Percentiles rank a stretch among this genome's conserved stretches.
phyloP scores from a whole-genome alignment of 2,797 vertebrate genomes.

The Phaenicophaeus curvirostris region DNA sequence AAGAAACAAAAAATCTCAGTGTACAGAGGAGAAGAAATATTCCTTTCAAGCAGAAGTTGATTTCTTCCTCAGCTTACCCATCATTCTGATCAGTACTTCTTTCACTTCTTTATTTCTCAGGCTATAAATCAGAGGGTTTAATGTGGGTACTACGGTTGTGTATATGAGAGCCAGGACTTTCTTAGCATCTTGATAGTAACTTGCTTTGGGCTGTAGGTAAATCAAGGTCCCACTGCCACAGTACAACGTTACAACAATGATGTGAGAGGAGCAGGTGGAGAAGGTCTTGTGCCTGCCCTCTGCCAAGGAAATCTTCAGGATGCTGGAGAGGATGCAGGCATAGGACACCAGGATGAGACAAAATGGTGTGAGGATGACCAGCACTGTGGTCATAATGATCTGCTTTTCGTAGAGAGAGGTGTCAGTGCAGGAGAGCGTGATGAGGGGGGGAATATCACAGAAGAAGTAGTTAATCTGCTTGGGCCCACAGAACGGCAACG shows the following conservation, averaged over 20 bases:
- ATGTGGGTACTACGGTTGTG: conserved; percentile 41
- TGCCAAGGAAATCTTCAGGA: conserved; percentile 40
- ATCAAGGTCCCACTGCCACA: conserved; percentile 33
- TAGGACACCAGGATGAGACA: conserved; percentile 63
- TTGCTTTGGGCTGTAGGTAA: conserved; percentile 40
- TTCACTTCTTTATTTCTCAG: conserved; percentile 63
- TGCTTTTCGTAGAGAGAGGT: conserved; percentile 43
- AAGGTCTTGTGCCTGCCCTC: conserved; percentile 40
- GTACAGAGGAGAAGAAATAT: background rate
- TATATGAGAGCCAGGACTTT: conserved; percentile 58
- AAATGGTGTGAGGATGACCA: conserved; percentile 58
- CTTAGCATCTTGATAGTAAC: background rate
- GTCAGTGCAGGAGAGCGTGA: conserved; percentile 61
- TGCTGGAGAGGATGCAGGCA: conserved; percentile 5
- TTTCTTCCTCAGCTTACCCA: background rate
- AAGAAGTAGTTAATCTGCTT: conserved; percentile 68
- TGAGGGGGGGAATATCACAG: conserved; percentile 69
- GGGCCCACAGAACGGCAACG: conserved; percentile 48
- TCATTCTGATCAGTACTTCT: background rate
- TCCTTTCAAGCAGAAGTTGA: background rate
- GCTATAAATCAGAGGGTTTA: conserved; percentile 66
- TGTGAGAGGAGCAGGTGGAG: conserved; percentile 59
- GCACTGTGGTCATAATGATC: background rate
- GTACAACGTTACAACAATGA: conserved; percentile 31
- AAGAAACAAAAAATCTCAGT: background rate